Evolutionary conservation across 2,113 vertebrate genomes (phyloP).

Genomic region (Bos indicus): DNA sequence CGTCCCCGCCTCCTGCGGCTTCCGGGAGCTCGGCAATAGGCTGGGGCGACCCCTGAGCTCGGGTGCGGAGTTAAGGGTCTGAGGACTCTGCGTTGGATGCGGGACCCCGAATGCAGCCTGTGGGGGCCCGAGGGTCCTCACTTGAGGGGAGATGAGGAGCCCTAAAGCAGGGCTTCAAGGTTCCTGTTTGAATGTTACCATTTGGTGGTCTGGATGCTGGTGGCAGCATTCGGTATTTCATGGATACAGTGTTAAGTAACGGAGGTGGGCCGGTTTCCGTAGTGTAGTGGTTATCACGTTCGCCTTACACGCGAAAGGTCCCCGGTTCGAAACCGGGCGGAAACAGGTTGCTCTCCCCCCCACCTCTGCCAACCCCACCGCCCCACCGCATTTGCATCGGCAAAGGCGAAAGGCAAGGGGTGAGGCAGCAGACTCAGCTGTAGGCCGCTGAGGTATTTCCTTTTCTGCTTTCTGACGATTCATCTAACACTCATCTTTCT

Average conservation of each 20-base stretch:
- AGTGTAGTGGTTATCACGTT: background rate
- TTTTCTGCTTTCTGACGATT: too few relatives aligned
- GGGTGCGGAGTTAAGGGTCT: background rate
- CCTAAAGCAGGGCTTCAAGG: background rate
- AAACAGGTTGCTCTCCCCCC: background rate
- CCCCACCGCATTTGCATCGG: too few relatives aligned
- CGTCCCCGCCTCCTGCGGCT: background rate
- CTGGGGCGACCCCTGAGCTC: too few relatives aligned
- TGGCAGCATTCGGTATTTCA: rapidly evolving
- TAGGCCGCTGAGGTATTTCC: too few relatives aligned
- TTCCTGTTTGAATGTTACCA: too few relatives aligned
- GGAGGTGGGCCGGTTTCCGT: background rate
- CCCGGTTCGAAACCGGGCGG: background rate
- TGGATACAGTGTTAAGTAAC: rapidly evolving
- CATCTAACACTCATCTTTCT: too few relatives aligned
- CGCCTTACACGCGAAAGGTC: background rate
- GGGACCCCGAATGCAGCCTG: background rate
- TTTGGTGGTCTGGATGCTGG: background rate
- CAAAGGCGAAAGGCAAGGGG: rapidly evolving
- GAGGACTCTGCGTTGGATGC: background rate
- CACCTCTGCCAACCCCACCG: too few relatives aligned
- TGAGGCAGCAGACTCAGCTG: too few relatives aligned
- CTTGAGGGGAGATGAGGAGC: background rate
- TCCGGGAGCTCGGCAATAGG: rapidly evolving
- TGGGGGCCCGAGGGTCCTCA: background rate